These are phyloP conservation scores for Teleopsis dalmanni DNA, from an alignment of 1,140 invertebrate species.

Conservation along the genomic window DNA sequence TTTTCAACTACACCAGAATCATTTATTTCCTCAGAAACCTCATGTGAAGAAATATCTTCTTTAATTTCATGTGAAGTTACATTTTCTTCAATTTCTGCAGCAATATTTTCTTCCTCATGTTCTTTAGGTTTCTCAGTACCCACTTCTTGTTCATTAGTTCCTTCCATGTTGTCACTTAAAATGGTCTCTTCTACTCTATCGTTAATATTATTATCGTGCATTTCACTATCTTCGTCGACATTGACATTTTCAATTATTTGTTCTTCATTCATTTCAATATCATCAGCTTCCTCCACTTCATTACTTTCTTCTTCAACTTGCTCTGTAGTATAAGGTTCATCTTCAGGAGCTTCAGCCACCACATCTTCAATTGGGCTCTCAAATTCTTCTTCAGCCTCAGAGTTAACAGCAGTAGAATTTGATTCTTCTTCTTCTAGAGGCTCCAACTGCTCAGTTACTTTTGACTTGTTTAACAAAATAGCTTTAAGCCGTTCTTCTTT, in stretches of 20 bases:
- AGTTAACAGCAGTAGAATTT: conserved; percentile 2
- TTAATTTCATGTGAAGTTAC: conserved; percentile 10
- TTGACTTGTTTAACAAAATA: too few species aligned
- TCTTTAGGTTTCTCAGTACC: conserved; percentile 8
- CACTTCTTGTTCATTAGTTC: conserved; percentile 7
- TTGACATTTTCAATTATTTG: conserved; percentile 11
- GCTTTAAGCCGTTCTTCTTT: too few species aligned
- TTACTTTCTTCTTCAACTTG: not conserved
- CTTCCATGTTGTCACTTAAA: not conserved
- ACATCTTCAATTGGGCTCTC: too few species aligned
- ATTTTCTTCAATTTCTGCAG: conserved; percentile 1
- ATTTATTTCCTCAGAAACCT: conserved; percentile 22
- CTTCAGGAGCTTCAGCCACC: conserved; percentile 1
- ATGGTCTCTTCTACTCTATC: conserved; percentile 5
- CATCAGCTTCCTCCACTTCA: conserved; percentile 1
- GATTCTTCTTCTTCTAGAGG: conserved; percentile 24
- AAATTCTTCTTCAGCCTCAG: conserved; percentile 5
- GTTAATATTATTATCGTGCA: conserved; percentile 14
- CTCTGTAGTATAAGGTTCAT: not conserved
- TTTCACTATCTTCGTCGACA: conserved; percentile 29
- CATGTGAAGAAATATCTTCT: conserved; percentile 41
- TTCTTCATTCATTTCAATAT: conserved; percentile 11
- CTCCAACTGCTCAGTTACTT: conserved; percentile 25
- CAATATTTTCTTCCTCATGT: conserved; percentile 12
- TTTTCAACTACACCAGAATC: conserved; percentile 26